phyloP scores from a whole-genome alignment of 2,888 invertebrate species.

The Spatulosminthurus flaviceps region DNA sequence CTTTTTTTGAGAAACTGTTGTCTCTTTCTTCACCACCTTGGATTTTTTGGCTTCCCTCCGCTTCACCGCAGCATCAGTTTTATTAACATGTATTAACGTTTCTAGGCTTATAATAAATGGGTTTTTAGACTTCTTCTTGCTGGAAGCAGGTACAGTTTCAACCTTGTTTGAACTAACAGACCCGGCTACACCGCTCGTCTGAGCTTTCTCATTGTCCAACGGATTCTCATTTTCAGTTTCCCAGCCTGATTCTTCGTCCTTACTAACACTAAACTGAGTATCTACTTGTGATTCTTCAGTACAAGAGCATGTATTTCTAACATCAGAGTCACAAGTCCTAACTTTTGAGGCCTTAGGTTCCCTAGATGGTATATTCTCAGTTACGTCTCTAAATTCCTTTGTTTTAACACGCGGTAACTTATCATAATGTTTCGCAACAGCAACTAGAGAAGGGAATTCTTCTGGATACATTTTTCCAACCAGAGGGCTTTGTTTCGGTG shows the following conservation, averaged over 20 bases:
- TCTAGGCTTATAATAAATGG: slow-evolving; percentile 56
- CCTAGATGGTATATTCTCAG: too few relatives aligned
- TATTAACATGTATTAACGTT: slow-evolving; percentile 35
- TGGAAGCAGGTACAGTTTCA: slow-evolving; percentile 10
- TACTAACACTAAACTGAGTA: background rate
- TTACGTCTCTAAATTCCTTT: too few relatives aligned
- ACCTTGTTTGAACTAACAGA: too few relatives aligned
- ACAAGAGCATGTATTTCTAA: too few relatives aligned
- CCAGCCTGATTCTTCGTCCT: slow-evolving; percentile 9
- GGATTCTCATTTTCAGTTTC: slow-evolving; percentile 16
- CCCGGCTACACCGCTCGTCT: too few relatives aligned
- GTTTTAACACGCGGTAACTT: too few relatives aligned
- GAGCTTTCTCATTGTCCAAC: too few relatives aligned
- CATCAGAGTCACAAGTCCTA: too few relatives aligned
- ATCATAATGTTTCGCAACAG: too few relatives aligned
- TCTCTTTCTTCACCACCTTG: background rate
- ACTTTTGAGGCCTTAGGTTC: too few relatives aligned
- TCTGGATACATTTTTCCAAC: background rate
- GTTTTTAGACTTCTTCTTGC: slow-evolving; percentile 52
- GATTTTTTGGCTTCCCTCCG: slow-evolving; percentile 23
- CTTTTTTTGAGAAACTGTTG: slow-evolving; percentile 32
- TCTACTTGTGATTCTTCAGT: background rate
- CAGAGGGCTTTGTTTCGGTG: background rate
- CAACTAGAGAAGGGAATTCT: background rate
- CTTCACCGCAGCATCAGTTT: slow-evolving; percentile 3